A percentile compares a stretch with the other conserved stretches of the same genome.
These are phyloP conservation scores for Lanius ludovicianus DNA, from an alignment of 2,113 vertebrate species.

Conservation along the genomic window DNA sequence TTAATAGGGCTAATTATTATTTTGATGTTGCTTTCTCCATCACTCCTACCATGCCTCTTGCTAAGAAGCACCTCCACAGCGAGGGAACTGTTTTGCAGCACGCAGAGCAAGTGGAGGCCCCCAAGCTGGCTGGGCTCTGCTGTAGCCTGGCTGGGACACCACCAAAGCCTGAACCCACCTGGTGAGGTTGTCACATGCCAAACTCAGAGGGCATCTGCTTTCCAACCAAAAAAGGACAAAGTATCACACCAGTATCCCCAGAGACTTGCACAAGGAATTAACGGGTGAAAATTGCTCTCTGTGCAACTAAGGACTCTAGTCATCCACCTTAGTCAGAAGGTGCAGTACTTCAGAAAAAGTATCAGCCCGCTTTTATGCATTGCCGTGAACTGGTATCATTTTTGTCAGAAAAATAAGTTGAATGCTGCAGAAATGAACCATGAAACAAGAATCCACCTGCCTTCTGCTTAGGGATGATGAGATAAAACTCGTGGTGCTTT, in stretches of 20 bases:
- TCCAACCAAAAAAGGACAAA: not conserved
- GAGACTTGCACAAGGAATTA: not conserved
- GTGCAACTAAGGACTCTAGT: not conserved
- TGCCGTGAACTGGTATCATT: not conserved
- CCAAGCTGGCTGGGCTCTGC: not conserved
- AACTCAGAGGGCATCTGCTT: not conserved
- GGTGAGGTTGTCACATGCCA: not conserved
- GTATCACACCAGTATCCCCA: not conserved
- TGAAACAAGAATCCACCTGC: not conserved
- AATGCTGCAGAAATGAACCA: not conserved
- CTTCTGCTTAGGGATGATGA: rapidly evolving
- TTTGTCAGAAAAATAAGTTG: not conserved
- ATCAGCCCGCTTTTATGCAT: not conserved
- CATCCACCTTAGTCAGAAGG: not conserved
- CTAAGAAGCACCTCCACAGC: not conserved
- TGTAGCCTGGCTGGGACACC: not conserved
- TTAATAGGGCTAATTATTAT: not conserved
- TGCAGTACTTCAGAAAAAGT: not conserved
- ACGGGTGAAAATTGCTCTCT: not conserved
- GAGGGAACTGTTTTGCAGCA: not conserved
- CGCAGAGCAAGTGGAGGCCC: not conserved
- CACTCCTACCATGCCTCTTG: not conserved
- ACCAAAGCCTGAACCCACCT: not conserved
- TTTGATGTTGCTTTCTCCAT: not conserved
- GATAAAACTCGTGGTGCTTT: not conserved